These are phyloP conservation scores for Atherinomorus stipes DNA, from an alignment of 2,113 vertebrate genomes.

Conservation along the genomic window DNA sequence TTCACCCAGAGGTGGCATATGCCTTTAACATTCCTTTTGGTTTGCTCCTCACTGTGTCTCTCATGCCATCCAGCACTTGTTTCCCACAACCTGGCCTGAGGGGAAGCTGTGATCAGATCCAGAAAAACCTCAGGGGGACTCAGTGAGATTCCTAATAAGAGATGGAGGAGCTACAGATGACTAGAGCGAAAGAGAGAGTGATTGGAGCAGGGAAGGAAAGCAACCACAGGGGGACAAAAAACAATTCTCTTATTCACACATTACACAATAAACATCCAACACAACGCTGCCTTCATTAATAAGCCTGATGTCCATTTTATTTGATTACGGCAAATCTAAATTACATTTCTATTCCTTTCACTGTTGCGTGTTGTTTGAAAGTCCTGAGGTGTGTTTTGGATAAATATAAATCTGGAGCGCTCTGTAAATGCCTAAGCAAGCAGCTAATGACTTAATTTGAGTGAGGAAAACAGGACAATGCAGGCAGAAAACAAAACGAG, in stretches of 20 bases:
- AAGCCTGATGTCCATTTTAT: conserved; percentile 35
- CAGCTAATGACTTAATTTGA: conserved; percentile 61
- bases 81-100: conserved; percentile 54
- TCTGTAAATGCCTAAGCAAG: conserved; percentile 47
- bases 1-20: too few relatives aligned
- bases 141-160: conserved; percentile 54
- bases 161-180: conserved; percentile 22
- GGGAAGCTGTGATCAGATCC: conserved; percentile 54
- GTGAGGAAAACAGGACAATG: conserved; percentile 23
- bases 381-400: conserved; percentile 4
- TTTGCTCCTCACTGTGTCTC: conserved; percentile 24
- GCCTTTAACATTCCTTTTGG: conserved; percentile 13
- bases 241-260: conserved; percentile 48
- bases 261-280: conserved; percentile 33
- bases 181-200: conserved; percentile 10
- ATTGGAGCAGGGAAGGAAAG: conserved; percentile 20
- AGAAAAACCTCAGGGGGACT: conserved; percentile 49
- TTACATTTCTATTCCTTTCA: not conserved
- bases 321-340: conserved; percentile 35
- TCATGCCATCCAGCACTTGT: conserved; percentile 39
- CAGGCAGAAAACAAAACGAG: conserved; percentile 34
- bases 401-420: conserved; percentile 20
- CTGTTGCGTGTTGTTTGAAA: not conserved
- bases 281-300: conserved; percentile 43
- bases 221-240: conserved; percentile 57